Evolutionary conservation across 2,113 vertebrate genomes (phyloP).

Genomic region (Syngnathus scovelli): DNA sequence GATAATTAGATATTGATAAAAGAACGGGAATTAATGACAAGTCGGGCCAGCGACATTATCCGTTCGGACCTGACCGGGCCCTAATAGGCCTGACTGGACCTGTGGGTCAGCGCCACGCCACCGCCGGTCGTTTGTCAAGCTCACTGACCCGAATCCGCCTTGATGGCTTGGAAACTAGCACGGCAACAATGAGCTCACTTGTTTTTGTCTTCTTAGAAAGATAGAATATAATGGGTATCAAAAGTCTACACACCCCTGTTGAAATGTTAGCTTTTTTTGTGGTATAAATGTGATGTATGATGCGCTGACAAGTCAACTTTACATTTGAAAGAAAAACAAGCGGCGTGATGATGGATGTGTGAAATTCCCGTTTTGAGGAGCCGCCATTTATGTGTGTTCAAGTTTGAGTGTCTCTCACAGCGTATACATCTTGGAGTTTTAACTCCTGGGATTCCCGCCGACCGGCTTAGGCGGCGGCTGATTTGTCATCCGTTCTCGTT

Average conservation of each 20-base stretch:
- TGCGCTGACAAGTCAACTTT: not conserved
- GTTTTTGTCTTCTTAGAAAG: not conserved
- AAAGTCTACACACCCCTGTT: not conserved
- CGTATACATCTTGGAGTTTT: constrained; percentile 4
- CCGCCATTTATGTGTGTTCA: constrained; percentile 7
- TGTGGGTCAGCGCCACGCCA: constrained; percentile 35
- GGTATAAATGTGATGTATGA: not conserved
- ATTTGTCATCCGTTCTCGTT: constrained; percentile 67
- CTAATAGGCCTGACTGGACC: constrained; percentile 1
- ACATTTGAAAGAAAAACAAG: not conserved
- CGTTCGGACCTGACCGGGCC: constrained; percentile 9
- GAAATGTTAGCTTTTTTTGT: not conserved
- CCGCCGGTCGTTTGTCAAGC: constrained; percentile 55
- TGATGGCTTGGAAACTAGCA: constrained; percentile 37
- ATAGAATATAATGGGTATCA: not conserved
- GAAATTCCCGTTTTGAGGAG: constrained; percentile 9
- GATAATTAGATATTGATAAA: constrained; percentile 76
- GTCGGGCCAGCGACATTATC: constrained; percentile 52
- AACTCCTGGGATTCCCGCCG: constrained; percentile 43
- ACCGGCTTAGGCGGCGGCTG: constrained; percentile 32
- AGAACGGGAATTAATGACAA: constrained; percentile 68
- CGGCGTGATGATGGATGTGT: not conserved
- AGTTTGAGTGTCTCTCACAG: constrained; percentile 1
- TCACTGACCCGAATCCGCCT: constrained; percentile 55
- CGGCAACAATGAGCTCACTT: not conserved